Conservation (phyloP, 2,797 vertebrate species). For the Acrossocheilus fasciatus region DNA sequence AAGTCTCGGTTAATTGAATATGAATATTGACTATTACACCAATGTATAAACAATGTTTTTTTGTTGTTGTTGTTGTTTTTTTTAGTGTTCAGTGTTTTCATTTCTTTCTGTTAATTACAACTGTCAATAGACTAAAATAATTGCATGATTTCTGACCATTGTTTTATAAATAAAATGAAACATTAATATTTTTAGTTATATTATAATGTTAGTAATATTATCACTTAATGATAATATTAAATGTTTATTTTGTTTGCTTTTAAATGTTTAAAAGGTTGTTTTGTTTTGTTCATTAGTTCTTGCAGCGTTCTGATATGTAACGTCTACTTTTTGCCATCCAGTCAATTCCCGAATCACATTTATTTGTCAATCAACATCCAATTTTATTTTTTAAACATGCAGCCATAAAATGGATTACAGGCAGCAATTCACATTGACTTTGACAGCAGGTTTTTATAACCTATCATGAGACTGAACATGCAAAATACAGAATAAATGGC, state of each 20-base stretch:
- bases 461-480: conserved; percentile 64
- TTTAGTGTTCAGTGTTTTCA: no score
- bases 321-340: not conserved
- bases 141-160: not conserved
- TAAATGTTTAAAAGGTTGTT: not conserved
- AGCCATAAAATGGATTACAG: not conserved
- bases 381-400: not conserved
- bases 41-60: not conserved
- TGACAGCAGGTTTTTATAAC: conserved; percentile 60
- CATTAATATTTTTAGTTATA: not conserved
- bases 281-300: no score
- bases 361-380: not conserved
- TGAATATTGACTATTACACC: not conserved
- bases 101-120: not conserved
- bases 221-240: no score
- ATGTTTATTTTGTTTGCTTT: not conserved
- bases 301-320: not conserved
- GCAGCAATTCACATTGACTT: conserved; percentile 24
- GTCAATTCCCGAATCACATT: not conserved
- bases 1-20: not conserved
- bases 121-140: not conserved
- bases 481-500: conserved; percentile 74
- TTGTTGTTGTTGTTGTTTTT: no score
- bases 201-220: not conserved
- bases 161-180: not conserved